Conservation (phyloP, 2,888 invertebrate genomes). For the Dryobotodes eremita region DNA sequence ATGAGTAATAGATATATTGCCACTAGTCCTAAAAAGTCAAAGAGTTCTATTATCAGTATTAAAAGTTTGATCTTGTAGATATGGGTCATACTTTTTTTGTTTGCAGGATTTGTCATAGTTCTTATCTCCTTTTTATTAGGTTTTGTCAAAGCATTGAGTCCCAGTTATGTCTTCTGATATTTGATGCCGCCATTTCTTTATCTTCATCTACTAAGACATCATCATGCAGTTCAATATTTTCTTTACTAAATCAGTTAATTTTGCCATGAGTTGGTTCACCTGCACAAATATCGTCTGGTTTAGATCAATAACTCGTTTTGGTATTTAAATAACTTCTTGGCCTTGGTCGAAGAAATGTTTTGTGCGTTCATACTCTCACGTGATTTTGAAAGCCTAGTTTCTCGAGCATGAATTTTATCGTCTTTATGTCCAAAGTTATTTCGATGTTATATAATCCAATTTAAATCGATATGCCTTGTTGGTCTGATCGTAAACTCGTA, state of each 20-base stretch:
- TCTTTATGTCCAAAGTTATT: not conserved
- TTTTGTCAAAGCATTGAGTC: not conserved
- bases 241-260: not conserved
- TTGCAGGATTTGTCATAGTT: conserved; percentile 8
- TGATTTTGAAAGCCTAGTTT: conserved; percentile 4
- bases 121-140: not conserved
- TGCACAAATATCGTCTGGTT: conserved; percentile 31
- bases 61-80: conserved; percentile 13
- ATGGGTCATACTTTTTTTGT: conserved; percentile 21
- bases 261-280: not conserved
- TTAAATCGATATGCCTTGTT: not conserved
- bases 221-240: not conserved
- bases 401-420: not conserved
- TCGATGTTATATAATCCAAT: not conserved
- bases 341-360: conserved; percentile 28
- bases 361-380: not conserved
- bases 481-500: not conserved
- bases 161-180: not conserved
- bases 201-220: not conserved
- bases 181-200: not conserved
- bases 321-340: conserved; percentile 15
- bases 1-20: conserved; percentile 12
- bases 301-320: conserved; percentile 10
- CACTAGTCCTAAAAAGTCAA: conserved; percentile 10
- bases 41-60: not conserved